phyloP scores from a whole-genome alignment of 2,888 invertebrate genomes.

The Drosophila robusta region DNA sequence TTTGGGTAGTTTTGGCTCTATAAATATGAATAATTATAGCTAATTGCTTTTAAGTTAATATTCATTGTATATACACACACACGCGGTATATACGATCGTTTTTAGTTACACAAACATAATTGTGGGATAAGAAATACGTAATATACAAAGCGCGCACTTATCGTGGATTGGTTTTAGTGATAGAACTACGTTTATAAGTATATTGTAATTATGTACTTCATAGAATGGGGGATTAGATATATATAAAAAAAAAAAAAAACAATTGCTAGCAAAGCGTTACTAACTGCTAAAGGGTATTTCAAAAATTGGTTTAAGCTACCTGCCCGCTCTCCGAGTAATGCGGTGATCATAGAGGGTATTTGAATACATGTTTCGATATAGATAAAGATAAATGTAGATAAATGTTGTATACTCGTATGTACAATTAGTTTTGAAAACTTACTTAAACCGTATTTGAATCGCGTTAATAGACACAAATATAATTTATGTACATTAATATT shows the following conservation, averaged over 20 bases:
- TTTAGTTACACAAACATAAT: slow-evolving; percentile 62
- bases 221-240: slow-evolving; percentile 50
- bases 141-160: slow-evolving; percentile 51
- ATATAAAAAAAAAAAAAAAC: slow-evolving; percentile 49
- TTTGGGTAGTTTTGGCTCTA: slow-evolving; percentile 79
- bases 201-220: slow-evolving; percentile 34
- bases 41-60: slow-evolving; percentile 79
- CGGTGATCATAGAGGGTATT: slow-evolving; percentile 55
- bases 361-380: slow-evolving; percentile 32
- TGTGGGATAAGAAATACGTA: slow-evolving; percentile 42
- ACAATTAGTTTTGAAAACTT: slow-evolving; percentile 77
- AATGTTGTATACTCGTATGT: slow-evolving; percentile 55
- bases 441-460: slow-evolving; percentile 62
- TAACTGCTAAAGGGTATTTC: slow-evolving; percentile 32
- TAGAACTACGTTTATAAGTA: slow-evolving; percentile 36
- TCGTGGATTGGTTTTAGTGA: slow-evolving; percentile 27
- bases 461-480: slow-evolving; percentile 53
- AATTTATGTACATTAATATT: slow-evolving; percentile 65
- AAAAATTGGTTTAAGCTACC: slow-evolving; percentile 25
- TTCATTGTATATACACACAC: slow-evolving; percentile 70
- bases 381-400: slow-evolving; percentile 28
- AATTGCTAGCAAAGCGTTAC: slow-evolving; percentile 35
- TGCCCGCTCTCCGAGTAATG: slow-evolving; percentile 13
- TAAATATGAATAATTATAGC: slow-evolving; percentile 79
- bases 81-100: slow-evolving; percentile 60